Evolutionary conservation across 2,113 vertebrate genomes (phyloP), one percentile per base, ranked within the genome.

Genomic region (Oryzias melastigma): DNA sequence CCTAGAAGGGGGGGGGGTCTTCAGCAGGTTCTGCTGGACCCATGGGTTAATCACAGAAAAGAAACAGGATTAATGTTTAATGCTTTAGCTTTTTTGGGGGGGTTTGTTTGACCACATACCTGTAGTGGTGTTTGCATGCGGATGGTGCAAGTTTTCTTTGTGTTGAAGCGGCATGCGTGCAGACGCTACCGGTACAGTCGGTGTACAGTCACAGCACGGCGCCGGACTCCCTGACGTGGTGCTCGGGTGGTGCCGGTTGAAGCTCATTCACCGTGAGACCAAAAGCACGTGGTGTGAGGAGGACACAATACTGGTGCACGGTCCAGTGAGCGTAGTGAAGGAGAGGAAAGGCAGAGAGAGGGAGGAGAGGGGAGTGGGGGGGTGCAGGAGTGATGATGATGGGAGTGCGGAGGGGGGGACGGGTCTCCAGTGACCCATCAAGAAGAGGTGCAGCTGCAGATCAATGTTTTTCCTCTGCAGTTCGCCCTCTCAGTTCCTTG

Each of bases 381-480:
- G 22, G 27, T 19, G 5, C 59, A 54, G 58, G 24, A 42, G 55
- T 56, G 43, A 24, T 50, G 66, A 67, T 63, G 58, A 54, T 58
- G 70, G 62, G 17, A 59, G 25, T 27, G 25, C 5, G n/a, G n/a
- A 7, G 25, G 24, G 73, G 51, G 50, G 73, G 18, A 24, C 67
- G 69, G 43, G 58, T 54, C 47, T 40, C 56, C 64, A 42, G 53
- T 62, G 40, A 74, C 52, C 51, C 58, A 60, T 58, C 8, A 45
- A 65, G 66, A 78, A 60, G 40, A 64, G 81, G 64, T 66, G 58
- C 68, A 75, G 71, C 56, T 60, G 47, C 41, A 71, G 74, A 89
- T 91, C 83, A 80, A 85, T 89, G 73, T 75, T 78, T 77, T 82
- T 85, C 73, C 78, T 57, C 66, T 51, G 16, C 66, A 78, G 75